Evolutionary conservation across 1,140 invertebrate species (phyloP).

Genomic region (Drosophila bifasciata): DNA sequence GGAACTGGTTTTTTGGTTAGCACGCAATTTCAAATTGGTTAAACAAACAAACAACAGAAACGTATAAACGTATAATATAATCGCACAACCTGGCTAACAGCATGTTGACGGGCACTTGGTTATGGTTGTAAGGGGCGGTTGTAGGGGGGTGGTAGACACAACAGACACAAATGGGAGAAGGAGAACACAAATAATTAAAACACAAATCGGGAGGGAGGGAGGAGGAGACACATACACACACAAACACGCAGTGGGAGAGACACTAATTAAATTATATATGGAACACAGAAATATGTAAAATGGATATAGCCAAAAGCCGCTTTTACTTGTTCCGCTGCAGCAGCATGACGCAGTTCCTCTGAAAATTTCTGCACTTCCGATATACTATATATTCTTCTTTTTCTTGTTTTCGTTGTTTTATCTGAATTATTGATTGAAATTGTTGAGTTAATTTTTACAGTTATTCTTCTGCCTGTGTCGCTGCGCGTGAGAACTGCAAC

Average conservation of each 20-base stretch:
- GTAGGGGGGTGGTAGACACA: slow-evolving; percentile 2
- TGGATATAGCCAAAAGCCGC: slow-evolving; percentile 57
- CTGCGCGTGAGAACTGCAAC: background rate
- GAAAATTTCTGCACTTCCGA: slow-evolving; percentile 2
- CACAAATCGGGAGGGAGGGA: slow-evolving; percentile 11
- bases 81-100: slow-evolving; percentile 32
- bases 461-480: background rate
- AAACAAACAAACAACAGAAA: slow-evolving; percentile 26
- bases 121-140: too few relatives aligned
- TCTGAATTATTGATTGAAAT: too few relatives aligned
- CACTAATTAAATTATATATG: slow-evolving; percentile 69
- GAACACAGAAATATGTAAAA: slow-evolving; percentile 54
- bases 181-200: slow-evolving; percentile 5
- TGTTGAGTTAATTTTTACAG: background rate
- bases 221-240: slow-evolving; percentile 12
- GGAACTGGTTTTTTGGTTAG: slow-evolving; percentile 12
- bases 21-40: slow-evolving; percentile 48
- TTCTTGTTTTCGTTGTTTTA: slow-evolving; percentile 17
- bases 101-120: slow-evolving; percentile 36
- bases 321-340: slow-evolving; percentile 82
- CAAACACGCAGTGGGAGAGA: slow-evolving; percentile 20
- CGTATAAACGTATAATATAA: slow-evolving; percentile 16
- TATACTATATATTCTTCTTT: slow-evolving; percentile 5
- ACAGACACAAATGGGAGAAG: slow-evolving; percentile 3
- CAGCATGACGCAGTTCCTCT: slow-evolving; percentile 59